Base-by-base conservation (phyloP, 1,140 invertebrate species). In the Thaumetopoea pityocampa region DNA sequence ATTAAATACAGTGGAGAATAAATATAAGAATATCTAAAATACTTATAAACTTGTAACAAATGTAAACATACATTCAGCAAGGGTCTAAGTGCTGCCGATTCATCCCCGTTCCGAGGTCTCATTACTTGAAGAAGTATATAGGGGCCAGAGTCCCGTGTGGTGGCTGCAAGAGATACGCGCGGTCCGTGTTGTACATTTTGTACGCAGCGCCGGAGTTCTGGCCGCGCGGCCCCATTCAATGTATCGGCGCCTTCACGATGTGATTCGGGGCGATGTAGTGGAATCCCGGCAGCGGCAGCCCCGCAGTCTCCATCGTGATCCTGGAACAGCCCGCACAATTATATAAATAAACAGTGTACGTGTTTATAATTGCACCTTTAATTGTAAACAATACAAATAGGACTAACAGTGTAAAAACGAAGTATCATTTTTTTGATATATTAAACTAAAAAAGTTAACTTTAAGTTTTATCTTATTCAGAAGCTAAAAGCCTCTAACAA, bases 271-370 rank as follows among this genome's bases (percentile, higher is more conserved):
- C 91, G 80, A 96, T 93, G 88, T 95, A 96, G 81, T 95, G 94
- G 87, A 94, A 96, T 43, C 93, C 92, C 47, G 92, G 92, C 88
- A 96, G 91, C 64, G 93, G 92, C 87, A 96, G 89, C 59, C 93
- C 93, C 51, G 93, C 92, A 40, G 94, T 96, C 88, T 96, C 94
- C 92, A 95, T 93, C 27, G 94, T 94, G 93, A 96, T 95, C 90
- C 94, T 96, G 89, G 8, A 84, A 82, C 45, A 51, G 35, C 45
- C 12, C 3, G 8, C 16, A 22, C 5, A 1, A n/a, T 28, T 19
- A 48, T 18, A 9, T 28, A 19, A 18, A 12, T 11, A 9, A 7
- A 9, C 22, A n/a, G n/a, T n/a, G n/a, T n/a, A n/a, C n/a, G n/a
- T n/a, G n/a, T n/a, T n/a, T n/a, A 10, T 1, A 17, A n/a, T 26